These are phyloP conservation scores for Eucidaris tribuloides DNA, from an alignment of 35 echinoderm and acorn worm species.

Conservation along the genomic window DNA sequence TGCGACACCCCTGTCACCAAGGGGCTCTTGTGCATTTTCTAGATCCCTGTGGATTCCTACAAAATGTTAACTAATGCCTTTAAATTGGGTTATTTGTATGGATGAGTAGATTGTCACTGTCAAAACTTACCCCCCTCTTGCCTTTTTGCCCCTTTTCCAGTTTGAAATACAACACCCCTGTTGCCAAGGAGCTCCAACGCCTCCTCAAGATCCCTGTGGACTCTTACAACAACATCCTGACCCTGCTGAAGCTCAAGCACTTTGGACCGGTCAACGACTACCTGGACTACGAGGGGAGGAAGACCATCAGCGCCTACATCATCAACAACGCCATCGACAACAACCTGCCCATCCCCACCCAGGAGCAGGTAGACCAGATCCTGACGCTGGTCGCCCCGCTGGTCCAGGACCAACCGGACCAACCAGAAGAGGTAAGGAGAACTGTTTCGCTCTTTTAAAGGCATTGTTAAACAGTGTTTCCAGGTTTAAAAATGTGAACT, in stretches of 20 bases:
- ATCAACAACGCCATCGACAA: conserved; percentile 91
- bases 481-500: too few relatives aligned
- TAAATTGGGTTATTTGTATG: too few relatives aligned
- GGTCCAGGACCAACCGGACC: conserved; percentile 90
- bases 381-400: conserved; percentile 76
- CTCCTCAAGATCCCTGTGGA: conserved; percentile 95
- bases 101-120: too few relatives aligned
- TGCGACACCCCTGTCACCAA: conserved; percentile 72
- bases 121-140: too few relatives aligned
- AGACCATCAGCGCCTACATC: conserved; percentile 64
- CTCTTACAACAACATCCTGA: conserved; percentile 94
- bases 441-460: neutral
- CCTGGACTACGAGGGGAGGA: conserved; percentile 86
- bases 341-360: conserved; percentile 40
- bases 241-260: conserved; percentile 72
- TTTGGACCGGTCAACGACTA: conserved; percentile 79
- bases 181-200: conserved; percentile 82
- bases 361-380: conserved; percentile 84
- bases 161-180: conserved; percentile 59
- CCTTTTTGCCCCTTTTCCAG: conserved; percentile 13
- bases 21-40: conserved; percentile 77
- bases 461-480: too few relatives aligned
- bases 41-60: conserved; percentile 93
- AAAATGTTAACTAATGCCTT: too few relatives aligned
- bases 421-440: conserved; percentile 85